phyloP scores from a whole-genome alignment of 2,797 vertebrate species.

The Iguana delicatissima region DNA sequence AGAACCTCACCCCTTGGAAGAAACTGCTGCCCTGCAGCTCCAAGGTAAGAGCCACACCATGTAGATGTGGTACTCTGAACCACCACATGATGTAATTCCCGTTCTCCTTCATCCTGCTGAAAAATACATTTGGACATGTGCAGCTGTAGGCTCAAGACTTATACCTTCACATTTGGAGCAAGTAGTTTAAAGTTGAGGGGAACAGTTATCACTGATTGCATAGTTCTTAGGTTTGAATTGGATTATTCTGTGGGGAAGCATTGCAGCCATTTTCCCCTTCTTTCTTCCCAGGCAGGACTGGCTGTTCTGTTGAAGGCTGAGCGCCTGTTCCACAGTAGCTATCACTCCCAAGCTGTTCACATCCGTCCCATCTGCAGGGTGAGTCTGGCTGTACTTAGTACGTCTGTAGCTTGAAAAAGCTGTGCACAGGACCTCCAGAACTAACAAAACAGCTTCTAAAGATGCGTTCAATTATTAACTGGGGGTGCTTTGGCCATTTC shows the following conservation, averaged over 20 bases:
- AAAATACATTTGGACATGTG: neutral
- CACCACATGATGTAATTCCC: too few relatives aligned
- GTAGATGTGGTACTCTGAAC: too few relatives aligned
- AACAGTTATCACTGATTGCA: neutral
- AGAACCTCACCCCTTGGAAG: slow-evolving; percentile 99
- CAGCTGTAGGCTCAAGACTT: neutral
- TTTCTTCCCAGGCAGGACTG: slow-evolving; percentile 88
- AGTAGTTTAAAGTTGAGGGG: neutral
- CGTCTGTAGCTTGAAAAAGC: neutral
- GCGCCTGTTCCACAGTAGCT: slow-evolving; percentile 96
- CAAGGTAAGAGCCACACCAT: slow-evolving; percentile 81
- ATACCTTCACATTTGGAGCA: neutral
- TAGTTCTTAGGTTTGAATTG: neutral
- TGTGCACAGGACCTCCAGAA: neutral
- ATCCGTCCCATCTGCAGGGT: slow-evolving; percentile 93
- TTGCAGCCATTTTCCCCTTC: neutral
- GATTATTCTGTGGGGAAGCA: neutral
- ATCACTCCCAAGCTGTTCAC: slow-evolving; percentile 95
- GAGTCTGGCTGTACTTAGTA: slow-evolving; percentile 33
- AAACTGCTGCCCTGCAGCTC: slow-evolving; percentile 97
- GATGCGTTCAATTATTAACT: neutral
- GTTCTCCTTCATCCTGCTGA: neutral
- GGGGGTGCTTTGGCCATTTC: neutral
- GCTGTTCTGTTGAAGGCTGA: slow-evolving; percentile 95
- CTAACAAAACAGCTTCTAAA: neutral